phyloP scores from a whole-genome alignment of 2,888 invertebrate genomes.

The Chromoteleia sp. region DNA sequence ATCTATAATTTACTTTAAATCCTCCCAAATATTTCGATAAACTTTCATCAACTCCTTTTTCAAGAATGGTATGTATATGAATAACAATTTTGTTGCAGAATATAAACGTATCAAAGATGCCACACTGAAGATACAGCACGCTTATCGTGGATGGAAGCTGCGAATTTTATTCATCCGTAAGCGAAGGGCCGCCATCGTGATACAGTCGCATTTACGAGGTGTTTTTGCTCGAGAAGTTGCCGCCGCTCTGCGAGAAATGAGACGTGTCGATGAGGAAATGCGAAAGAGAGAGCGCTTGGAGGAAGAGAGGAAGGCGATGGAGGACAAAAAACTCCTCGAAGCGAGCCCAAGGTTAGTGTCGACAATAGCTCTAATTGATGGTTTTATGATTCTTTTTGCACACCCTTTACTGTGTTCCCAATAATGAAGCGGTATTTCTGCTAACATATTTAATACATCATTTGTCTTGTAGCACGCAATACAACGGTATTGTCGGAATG shows the following conservation, averaged over 20 bases:
- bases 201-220: slow-evolving; percentile 94
- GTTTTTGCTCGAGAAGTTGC: slow-evolving; percentile 96
- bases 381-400: not conserved
- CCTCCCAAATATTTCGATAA: slow-evolving; percentile 5
- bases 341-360: slow-evolving; percentile 87
- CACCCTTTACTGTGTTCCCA: not conserved
- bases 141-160: slow-evolving; percentile 93
- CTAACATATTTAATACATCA: slow-evolving; percentile 71
- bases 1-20: slow-evolving; percentile 2
- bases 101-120: slow-evolving; percentile 89
- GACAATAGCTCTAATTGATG: slow-evolving; percentile 7
- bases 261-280: slow-evolving; percentile 94
- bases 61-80: slow-evolving; percentile 23
- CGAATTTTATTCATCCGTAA: slow-evolving; percentile 92
- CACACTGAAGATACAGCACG: slow-evolving; percentile 91
- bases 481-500: slow-evolving; percentile 86
- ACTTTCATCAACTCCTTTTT: slow-evolving; percentile 20
- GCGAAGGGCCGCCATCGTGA: slow-evolving; percentile 93
- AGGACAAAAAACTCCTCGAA: slow-evolving; percentile 87
- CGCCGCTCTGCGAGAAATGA: slow-evolving; percentile 94
- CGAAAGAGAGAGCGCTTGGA: slow-evolving; percentile 90
- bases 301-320: slow-evolving; percentile 88
- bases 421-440: slow-evolving; percentile 24
- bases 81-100: slow-evolving; percentile 82
- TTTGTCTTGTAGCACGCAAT: slow-evolving; percentile 85